Evolutionary conservation across 2,888 invertebrate species (phyloP).

Genomic region (Raillietiella orientalis): DNA sequence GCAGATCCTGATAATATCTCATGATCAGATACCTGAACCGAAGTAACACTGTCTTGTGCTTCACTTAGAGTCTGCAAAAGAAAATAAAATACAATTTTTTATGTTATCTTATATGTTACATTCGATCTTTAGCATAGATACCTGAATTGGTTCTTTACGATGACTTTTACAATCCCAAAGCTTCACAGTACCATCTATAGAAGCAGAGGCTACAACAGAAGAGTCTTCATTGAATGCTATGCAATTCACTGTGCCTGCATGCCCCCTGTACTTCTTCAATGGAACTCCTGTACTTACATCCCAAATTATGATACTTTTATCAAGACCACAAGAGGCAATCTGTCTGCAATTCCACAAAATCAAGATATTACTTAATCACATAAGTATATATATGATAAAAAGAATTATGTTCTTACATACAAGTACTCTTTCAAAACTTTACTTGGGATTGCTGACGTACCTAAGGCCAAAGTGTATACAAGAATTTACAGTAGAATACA

Average conservation of each 20-base stretch:
- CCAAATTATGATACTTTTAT: conserved; percentile 79
- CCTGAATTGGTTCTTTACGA: conserved; percentile 36
- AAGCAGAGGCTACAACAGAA: conserved; percentile 61
- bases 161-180: conserved; percentile 45
- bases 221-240: conserved; percentile 83
- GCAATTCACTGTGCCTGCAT: conserved; percentile 55
- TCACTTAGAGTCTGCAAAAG: conserved; percentile 30
- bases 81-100: conserved; percentile 3
- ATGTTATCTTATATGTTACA: neutral
- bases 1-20: conserved; percentile 69
- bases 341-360: conserved; percentile 27
- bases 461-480: no score
- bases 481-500: no score
- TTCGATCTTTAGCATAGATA: conserved; percentile 9
- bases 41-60: conserved; percentile 50
- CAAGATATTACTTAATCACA: no score
- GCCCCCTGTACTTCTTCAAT: conserved; percentile 46
- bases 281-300: conserved; percentile 78
- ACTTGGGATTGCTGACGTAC: no score
- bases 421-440: no score
- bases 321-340: conserved; percentile 58
- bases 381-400: no score
- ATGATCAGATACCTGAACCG: conserved; percentile 35
- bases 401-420: no score
- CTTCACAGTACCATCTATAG: conserved; percentile 66